Base-by-base conservation (phyloP, 2,888 invertebrate genomes). In the Drosophila niveifrons region DNA sequence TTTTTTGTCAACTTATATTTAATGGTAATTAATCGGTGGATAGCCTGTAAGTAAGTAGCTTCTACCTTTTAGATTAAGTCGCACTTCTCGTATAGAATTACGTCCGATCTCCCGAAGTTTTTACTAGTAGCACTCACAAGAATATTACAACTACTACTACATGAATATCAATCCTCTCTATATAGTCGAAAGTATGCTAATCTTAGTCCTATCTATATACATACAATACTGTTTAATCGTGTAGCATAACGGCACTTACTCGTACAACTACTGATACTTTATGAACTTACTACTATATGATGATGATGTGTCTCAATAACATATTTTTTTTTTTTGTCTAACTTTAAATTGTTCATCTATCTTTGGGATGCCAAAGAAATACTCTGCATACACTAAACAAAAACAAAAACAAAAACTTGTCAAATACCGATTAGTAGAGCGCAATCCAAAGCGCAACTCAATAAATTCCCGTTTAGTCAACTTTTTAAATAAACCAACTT, bases 1-100 rank as follows among this genome's bases (percentile, higher is more conserved):
- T 84, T 79, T 82, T 80, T 74, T 64, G 34, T 46, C 51, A n/a
- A 57, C 34, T 34, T 62, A 59, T 44, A 66, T 46, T 29, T 64
- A 77, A 67, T 18, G 9, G 34, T 53, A 65, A 66, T 65, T 67
- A 39, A 79, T 61, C 68, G 34, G 34, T 43, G 56, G 23, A 15
- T 72, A 82, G 70, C n/a, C 10, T 43, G 36, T 85, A 81, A 85
- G 36, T 85, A 81, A 85, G 83, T 82, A 82, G 85, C 66, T 55
- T 56, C 52, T 73, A 74, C 46, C 39, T 13, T 15, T 44, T 82
- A 80, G 68, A 13, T 28, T 82, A 82, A 82, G 80, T 72, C 39
- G 11, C 47, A 53, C 36, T 13, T 41, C 17, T 44, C 46, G 10
- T 44, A 36, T 62, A 62, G 43, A 56, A 51, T 36, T 57, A 56